Conservation (phyloP, 2,888 invertebrate species). For the Siphonodentalium dalli region DNA sequence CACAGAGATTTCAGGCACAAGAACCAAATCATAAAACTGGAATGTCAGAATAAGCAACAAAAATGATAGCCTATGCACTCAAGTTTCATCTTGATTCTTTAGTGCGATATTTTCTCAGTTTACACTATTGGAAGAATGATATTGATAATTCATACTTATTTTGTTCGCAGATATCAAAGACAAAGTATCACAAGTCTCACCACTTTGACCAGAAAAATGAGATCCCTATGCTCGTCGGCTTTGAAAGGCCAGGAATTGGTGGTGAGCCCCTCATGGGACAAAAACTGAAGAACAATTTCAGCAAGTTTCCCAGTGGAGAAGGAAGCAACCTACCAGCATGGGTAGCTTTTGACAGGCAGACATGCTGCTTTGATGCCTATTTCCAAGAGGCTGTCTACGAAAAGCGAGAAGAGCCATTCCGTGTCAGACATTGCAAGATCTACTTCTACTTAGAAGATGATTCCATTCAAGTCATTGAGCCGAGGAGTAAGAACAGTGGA, state of each 20-base stretch:
- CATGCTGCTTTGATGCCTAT: slow-evolving; percentile 79
- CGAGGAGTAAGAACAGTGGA: slow-evolving; percentile 82
- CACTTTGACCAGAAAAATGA: slow-evolving; percentile 70
- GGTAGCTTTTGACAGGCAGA: slow-evolving; percentile 87
- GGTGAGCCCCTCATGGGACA: slow-evolving; percentile 69
- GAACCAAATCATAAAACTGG: no score
- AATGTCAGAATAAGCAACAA: no score
- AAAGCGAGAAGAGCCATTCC: slow-evolving; percentile 73
- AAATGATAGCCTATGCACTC: no score
- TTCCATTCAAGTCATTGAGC: slow-evolving; percentile 86
- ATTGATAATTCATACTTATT: background rate
- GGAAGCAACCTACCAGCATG: slow-evolving; percentile 81
- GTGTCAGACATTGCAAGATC: slow-evolving; percentile 82
- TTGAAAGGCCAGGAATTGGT: slow-evolving; percentile 72
- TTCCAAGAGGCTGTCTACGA: slow-evolving; percentile 83
- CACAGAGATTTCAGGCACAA: no score
- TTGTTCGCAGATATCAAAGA: slow-evolving; percentile 71
- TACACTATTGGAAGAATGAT: no score
- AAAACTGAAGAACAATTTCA: slow-evolving; percentile 71
- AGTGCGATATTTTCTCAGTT: no score
- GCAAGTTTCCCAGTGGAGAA: slow-evolving; percentile 78
- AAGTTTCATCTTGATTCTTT: no score
- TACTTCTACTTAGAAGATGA: slow-evolving; percentile 90
- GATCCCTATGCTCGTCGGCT: slow-evolving; percentile 69
- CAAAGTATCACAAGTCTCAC: slow-evolving; percentile 72